Evolutionary conservation across 2,113 vertebrate species (phyloP).

Genomic region (Trachemys scripta): DNA sequence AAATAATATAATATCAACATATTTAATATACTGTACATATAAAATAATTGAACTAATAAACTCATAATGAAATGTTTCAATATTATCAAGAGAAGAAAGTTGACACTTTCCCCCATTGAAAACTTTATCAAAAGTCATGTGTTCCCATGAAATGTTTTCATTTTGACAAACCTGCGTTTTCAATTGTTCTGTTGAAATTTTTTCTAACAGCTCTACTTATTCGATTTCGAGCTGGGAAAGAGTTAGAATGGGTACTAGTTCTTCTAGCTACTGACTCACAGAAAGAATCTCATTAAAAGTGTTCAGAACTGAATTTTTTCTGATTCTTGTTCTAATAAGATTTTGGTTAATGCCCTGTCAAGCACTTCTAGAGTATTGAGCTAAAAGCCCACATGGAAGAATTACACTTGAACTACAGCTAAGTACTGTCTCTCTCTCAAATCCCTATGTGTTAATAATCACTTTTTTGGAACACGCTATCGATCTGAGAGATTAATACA

Average conservation of each 20-base stretch:
- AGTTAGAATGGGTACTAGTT: not conserved
- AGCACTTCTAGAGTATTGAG: not conserved
- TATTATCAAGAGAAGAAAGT: not conserved
- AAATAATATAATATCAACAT: not conserved
- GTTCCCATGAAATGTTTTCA: not conserved
- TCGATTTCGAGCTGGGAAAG: not conserved
- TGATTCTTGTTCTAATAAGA: not conserved
- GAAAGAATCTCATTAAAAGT: not conserved
- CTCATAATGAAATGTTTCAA: not conserved
- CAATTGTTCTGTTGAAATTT: not conserved
- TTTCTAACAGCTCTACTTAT: not conserved
- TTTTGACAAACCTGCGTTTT: conserved; percentile 16
- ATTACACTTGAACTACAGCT: not conserved
- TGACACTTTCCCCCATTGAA: not conserved
- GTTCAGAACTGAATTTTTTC: not conserved
- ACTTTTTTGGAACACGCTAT: not conserved
- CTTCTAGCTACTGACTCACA: not conserved
- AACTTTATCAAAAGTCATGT: not conserved
- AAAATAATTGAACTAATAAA: not conserved
- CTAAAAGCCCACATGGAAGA: not conserved
- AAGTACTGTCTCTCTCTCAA: not conserved
- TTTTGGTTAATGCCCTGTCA: not conserved
- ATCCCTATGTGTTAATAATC: not conserved
- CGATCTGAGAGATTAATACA: not conserved
- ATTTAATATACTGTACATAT: not conserved